Conservation (phyloP, 92 coral and sea anemone genomes). For the Zoanthus sansibaricus region DNA sequence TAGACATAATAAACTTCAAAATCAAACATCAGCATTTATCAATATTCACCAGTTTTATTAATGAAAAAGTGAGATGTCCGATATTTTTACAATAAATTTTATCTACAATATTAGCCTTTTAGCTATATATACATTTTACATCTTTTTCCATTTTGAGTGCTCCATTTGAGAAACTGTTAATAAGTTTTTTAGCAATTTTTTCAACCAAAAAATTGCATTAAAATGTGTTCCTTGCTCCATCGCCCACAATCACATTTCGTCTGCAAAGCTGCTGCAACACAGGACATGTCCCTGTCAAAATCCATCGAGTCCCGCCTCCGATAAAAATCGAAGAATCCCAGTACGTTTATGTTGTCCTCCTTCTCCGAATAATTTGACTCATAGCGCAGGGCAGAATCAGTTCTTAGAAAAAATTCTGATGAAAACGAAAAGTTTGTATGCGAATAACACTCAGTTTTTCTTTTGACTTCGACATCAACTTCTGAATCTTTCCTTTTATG, state of each 20-base stretch:
- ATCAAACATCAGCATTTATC: no score
- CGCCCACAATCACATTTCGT: conserved; percentile 8
- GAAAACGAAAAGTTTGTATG: not conserved
- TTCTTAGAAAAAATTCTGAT: not conserved
- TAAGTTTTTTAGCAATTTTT: not conserved
- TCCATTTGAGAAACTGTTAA: no score
- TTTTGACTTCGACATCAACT: not conserved
- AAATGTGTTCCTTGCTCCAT: conserved; percentile 42
- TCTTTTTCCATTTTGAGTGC: no score
- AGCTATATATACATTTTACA: no score
- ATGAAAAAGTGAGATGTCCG: no score
- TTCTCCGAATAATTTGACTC: conserved; percentile 6
- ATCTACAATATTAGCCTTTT: no score
- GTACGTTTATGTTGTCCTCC: not conserved
- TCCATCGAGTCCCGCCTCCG: conserved; percentile 24
- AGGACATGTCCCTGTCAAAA: conserved; percentile 16
- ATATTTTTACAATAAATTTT: no score
- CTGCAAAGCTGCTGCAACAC: not conserved
- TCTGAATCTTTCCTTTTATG: not conserved
- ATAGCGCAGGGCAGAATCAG: not conserved
- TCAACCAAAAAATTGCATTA: conserved; percentile 40
- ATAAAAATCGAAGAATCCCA: conserved; percentile 38
- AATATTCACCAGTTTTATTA: no score
- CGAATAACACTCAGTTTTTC: not conserved
- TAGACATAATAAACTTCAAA: no score